Percentiles rank a stretch among this genome's conserved stretches.
phyloP scores from a whole-genome alignment of 2,888 invertebrate genomes.

The Acleris sparsana region DNA sequence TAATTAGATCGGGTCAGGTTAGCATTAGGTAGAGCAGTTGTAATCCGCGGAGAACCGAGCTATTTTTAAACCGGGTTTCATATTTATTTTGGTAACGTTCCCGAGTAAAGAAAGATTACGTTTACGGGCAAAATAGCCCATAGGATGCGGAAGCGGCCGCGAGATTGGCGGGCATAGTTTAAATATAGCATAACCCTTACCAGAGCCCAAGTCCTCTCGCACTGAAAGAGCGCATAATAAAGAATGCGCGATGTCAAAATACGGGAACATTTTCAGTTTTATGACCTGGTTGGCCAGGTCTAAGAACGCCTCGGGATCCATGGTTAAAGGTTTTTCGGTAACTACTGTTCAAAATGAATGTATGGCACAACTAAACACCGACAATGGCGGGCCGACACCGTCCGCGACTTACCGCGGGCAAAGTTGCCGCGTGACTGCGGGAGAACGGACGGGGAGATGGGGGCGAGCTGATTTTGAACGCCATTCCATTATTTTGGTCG shows the following conservation, averaged over 20 bases:
- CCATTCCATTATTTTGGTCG: constrained; percentile 64
- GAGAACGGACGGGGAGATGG: constrained; percentile 32
- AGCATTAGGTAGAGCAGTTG: constrained; percentile 36
- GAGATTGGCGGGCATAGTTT: constrained; percentile 55
- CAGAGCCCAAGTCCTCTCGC: constrained; percentile 96
- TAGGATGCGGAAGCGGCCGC: constrained; percentile 55
- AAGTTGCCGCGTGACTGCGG: constrained; percentile 76
- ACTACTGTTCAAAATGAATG: constrained; percentile 51
- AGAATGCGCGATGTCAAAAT: constrained; percentile 99
- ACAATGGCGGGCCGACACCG: constrained; percentile 67
- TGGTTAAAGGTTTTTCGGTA: constrained; percentile 70
- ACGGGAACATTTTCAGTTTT: constrained; percentile 99
- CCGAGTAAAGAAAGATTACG: constrained; percentile 49
- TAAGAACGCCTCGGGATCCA: constrained; percentile 98
- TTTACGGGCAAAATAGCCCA: constrained; percentile 41
- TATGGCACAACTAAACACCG: constrained; percentile 77
- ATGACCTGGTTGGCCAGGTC: constrained; percentile 99
- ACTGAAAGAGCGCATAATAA: constrained; percentile 96
- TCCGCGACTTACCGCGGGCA: constrained; percentile 78
- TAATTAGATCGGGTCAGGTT: constrained; percentile 25
- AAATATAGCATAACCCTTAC: constrained; percentile 81
- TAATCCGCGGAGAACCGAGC: constrained; percentile 62
- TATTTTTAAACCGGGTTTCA: constrained; percentile 73
- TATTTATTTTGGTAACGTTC: constrained; percentile 72
- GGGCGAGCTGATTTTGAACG: constrained; percentile 36